Conservation (phyloP, 2,888 invertebrate genomes). For the Acanthosepion esculentum region DNA sequence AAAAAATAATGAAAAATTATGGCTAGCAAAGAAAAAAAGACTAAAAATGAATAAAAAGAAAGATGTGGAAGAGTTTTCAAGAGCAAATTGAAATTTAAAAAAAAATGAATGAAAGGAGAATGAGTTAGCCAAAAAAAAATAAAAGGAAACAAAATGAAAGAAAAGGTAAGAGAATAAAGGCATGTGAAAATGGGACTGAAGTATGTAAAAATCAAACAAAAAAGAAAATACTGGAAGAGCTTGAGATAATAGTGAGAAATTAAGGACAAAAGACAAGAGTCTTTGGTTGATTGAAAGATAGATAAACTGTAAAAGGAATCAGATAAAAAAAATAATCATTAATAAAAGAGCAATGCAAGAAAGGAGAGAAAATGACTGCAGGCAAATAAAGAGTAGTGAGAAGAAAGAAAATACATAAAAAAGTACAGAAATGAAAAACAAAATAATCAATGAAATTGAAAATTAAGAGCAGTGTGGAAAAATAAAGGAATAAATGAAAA, state of each 20-base stretch:
- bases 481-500: too few species aligned
- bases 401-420: too few species aligned
- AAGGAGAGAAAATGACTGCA: background rate
- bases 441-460: too few species aligned
- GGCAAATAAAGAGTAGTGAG: background rate
- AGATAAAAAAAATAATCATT: background rate
- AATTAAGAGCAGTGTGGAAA: too few species aligned
- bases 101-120: background rate
- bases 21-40: background rate
- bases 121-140: too few species aligned
- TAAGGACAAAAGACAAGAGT: background rate
- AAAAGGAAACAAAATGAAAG: too few species aligned
- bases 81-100: background rate
- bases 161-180: too few species aligned
- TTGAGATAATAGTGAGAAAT: background rate
- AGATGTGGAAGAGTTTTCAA: background rate
- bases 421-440: too few species aligned
- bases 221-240: background rate
- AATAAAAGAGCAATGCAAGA: background rate
- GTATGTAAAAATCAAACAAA: too few species aligned
- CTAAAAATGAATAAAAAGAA: background rate
- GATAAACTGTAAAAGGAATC: conserved; percentile 18
- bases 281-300: background rate
- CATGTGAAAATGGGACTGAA: too few species aligned
- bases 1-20: background rate